These are phyloP conservation scores for Scolopax rusticola DNA, from an alignment of 2,797 vertebrate genomes.

Conservation along the genomic window DNA sequence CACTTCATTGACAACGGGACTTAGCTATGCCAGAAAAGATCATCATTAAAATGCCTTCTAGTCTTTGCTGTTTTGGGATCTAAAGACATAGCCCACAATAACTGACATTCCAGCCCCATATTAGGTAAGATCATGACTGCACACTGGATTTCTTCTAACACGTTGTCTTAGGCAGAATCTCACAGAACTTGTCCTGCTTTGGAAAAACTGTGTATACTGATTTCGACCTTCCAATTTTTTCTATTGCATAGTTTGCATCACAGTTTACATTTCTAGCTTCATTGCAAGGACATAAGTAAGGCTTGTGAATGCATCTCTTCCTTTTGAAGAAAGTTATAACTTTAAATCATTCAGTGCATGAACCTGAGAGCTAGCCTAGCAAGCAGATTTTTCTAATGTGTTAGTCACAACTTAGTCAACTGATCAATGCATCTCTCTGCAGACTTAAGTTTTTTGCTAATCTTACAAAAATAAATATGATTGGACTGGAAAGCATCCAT, in stretches of 20 bases:
- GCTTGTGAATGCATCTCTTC: not conserved
- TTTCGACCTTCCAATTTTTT: not conserved
- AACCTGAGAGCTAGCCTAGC: not conserved
- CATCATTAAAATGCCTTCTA: not conserved
- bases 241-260: not conserved
- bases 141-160: not conserved
- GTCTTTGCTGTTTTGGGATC: not conserved
- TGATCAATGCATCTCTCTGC: conserved; percentile 17
- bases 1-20: not conserved
- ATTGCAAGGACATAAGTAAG: not conserved
- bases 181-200: not conserved
- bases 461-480: conserved; percentile 22
- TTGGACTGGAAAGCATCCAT: conserved; percentile 32
- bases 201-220: not conserved
- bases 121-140: not conserved
- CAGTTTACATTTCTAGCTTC: not conserved
- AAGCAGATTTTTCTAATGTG: not conserved
- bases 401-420: conserved; percentile 15
- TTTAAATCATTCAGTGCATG: not conserved
- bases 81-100: not conserved
- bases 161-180: not conserved
- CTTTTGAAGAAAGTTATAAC: not conserved
- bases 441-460: conserved; percentile 26
- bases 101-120: not conserved
- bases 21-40: not conserved